A percentile compares a stretch with the other conserved stretches of the same genome.
phyloP scores from a whole-genome alignment of 2,888 invertebrate species.

The Drosophila algonquin region DNA sequence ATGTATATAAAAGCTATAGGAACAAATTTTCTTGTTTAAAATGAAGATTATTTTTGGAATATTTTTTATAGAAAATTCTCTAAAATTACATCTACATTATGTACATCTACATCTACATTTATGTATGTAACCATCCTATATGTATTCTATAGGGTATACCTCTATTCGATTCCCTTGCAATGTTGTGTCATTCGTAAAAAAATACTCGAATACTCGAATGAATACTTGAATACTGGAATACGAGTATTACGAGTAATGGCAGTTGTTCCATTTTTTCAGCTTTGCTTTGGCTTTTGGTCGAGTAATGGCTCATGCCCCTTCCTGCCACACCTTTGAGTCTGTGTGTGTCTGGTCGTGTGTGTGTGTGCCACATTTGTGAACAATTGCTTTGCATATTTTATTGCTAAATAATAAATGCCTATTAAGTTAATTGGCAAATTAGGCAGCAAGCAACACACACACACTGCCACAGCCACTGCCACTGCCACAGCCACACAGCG shows the following conservation, averaged over 20 bases:
- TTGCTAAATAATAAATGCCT: slow-evolving; percentile 81
- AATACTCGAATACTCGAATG: not conserved
- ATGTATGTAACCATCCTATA: no score
- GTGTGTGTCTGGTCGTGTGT: slow-evolving; percentile 22
- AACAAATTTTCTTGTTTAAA: no score
- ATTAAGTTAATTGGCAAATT: slow-evolving; percentile 81
- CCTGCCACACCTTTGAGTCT: slow-evolving; percentile 26
- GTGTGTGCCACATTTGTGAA: slow-evolving; percentile 71
- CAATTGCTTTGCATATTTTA: slow-evolving; percentile 80
- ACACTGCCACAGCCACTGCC: slow-evolving; percentile 24
- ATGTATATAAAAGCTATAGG: no score
- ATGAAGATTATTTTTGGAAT: no score
- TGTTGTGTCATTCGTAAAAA: slow-evolving; percentile 34
- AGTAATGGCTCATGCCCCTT: slow-evolving; percentile 44
- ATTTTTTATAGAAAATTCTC: no score
- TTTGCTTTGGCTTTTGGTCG: slow-evolving; percentile 49
- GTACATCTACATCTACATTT: no score
- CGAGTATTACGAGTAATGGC: slow-evolving; percentile 76
- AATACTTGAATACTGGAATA: slow-evolving; percentile 17
- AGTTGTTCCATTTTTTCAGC: slow-evolving; percentile 50
- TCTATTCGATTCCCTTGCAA: slow-evolving; percentile 20
- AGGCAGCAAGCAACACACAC: slow-evolving; percentile 60
- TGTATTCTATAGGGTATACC: slow-evolving; percentile 17
- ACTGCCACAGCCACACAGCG: slow-evolving; percentile 29
- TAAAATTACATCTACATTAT: no score